Evolutionary conservation across 2,888 invertebrate species (phyloP).

Genomic region (Lamellibrachia columna): DNA sequence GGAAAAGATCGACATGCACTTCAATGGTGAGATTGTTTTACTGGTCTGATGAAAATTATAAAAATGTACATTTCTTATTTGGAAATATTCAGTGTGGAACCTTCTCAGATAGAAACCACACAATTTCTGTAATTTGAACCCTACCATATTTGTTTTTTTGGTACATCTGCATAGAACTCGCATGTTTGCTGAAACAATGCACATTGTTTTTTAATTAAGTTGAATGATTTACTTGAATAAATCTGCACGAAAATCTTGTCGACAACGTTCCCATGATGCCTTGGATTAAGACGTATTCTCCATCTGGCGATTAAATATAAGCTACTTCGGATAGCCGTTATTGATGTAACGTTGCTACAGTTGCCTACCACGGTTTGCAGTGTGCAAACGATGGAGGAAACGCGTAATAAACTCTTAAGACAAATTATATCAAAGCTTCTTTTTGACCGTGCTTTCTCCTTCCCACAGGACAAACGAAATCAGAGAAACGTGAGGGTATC

Average conservation of each 20-base stretch:
- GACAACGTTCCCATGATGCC: too few species aligned
- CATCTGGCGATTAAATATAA: too few species aligned
- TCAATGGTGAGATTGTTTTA: not conserved
- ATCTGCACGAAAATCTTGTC: too few species aligned
- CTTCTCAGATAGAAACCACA: not conserved
- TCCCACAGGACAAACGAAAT: not conserved
- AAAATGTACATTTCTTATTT: not conserved
- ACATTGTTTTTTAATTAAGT: not conserved
- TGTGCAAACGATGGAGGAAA: too few species aligned
- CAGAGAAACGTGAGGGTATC: not conserved
- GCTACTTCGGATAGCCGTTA: too few species aligned
- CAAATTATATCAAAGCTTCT: not conserved
- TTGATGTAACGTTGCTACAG: too few species aligned
- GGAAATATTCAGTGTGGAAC: not conserved
- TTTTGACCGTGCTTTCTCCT: not conserved
- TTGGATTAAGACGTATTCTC: too few species aligned
- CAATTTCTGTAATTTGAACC: not conserved
- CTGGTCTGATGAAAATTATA: not conserved
- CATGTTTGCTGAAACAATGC: not conserved
- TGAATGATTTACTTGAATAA: not conserved
- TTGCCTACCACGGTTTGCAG: too few species aligned
- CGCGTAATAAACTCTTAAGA: too few species aligned
- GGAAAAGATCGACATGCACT: not conserved
- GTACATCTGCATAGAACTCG: not conserved
- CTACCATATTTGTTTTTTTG: too few species aligned